Evolutionary conservation across 1,140 invertebrate species (phyloP), one percentile per base, ranked within the genome.

Genomic region (Rhopalosiphum padi): DNA sequence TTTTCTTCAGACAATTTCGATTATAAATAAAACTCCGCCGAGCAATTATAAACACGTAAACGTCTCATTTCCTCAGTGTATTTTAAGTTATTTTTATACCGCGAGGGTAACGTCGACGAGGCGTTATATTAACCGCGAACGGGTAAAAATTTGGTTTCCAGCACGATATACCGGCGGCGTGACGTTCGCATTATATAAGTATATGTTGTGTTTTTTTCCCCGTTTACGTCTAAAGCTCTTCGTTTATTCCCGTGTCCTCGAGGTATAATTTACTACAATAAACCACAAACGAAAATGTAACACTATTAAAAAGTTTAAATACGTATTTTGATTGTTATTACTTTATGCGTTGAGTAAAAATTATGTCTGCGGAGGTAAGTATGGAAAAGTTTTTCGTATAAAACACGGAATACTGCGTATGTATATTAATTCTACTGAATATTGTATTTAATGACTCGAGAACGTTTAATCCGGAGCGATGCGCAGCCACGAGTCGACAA

Each of bases 221-320:
- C 48, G 48, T 51, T 51, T 51, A 21, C 48, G 7, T 83, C 23
- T 83, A 41, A 43, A 85, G 83, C 37, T 25, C 22, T 4, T 43
- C 23, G 9, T 11, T 87, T 30, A n/a, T 43, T 30, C 41, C 23
- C 15, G 15, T 87, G 30, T 18, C 85, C 85, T 46, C 85, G 85
- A 87, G 85, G 43, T 46, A 87, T 43, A 46, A 41, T 25, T 85
- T 85, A 87, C 41, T 46, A 43, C 41, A 43, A 43, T 87, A 18
- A 46, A 25, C 18, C 11, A 15, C 4, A 6, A 43, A 46, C 18
- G 41, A 43, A 46, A 77, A 87, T 87, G 41, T 43, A 87, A 87
- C 85, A 30, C 43, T 46, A 46, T 87, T 46, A 87, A 87, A 87
- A 87, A 46, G 85, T 87, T 46, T 30, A 87, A 87, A 87, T 30